Conservation (phyloP, 2,113 vertebrate genomes). For the Anolis carolinensis region DNA sequence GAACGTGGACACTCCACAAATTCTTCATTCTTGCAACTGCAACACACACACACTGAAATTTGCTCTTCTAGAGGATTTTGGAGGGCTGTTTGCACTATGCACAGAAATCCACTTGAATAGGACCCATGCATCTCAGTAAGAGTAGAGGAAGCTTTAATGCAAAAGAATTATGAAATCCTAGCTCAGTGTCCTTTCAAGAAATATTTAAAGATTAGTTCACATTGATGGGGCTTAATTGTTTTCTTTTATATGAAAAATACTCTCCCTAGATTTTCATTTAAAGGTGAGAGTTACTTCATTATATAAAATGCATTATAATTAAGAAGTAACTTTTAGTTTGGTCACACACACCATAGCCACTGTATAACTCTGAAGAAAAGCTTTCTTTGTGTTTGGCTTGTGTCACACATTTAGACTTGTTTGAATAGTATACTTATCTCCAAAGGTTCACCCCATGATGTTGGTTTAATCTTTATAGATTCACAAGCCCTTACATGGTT, state of each 20-base stretch:
- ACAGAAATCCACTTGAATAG: neutral
- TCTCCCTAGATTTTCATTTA: neutral
- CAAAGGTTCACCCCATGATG: neutral
- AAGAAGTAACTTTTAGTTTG: neutral
- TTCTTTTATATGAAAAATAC: accelerated
- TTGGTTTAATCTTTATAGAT: neutral
- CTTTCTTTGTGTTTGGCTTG: neutral
- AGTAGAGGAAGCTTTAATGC: neutral
- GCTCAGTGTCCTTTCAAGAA: too few species aligned
- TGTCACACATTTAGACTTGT: neutral
- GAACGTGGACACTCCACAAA: too few species aligned
- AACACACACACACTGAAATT: too few species aligned
- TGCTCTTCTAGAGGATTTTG: too few species aligned
- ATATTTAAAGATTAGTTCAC: neutral
- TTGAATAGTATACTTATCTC: neutral
- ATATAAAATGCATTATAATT: neutral
- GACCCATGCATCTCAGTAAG: neutral
- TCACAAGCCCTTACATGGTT: neutral
- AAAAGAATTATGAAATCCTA: too few species aligned
- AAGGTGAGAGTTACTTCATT: neutral
- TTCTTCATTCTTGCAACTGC: too few species aligned
- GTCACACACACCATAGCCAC: neutral
- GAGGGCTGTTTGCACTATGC: too few species aligned
- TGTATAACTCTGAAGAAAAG: neutral
- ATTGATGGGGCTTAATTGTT: neutral